Evolutionary conservation across 2,113 vertebrate genomes (phyloP).

Genomic region (Athene cunicularia): DNA sequence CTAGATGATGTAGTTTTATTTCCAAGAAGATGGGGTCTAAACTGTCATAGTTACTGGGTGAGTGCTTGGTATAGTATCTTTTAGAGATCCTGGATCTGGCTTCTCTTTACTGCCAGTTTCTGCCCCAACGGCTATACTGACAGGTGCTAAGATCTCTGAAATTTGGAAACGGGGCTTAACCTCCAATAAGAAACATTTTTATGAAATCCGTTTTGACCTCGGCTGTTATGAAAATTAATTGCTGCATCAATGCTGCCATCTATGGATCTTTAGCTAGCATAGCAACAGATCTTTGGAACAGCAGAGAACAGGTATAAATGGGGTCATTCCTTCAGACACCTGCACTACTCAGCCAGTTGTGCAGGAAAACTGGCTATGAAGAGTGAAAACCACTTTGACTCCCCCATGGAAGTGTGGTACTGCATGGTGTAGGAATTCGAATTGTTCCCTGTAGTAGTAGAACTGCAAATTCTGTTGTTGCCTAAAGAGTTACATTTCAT

Average conservation of each 20-base stretch:
- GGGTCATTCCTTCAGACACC: neutral
- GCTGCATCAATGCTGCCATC: conserved; percentile 57
- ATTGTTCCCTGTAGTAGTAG: neutral
- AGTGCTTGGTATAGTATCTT: neutral
- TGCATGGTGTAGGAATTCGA: fast-evolving
- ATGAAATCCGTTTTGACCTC: neutral
- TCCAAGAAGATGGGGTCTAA: neutral
- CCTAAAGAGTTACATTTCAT: neutral
- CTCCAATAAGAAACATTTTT: neutral
- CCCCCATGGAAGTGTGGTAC: neutral
- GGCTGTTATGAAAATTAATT: neutral
- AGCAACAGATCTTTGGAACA: neutral
- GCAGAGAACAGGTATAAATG: neutral
- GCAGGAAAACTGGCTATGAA: neutral
- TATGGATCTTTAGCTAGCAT: neutral
- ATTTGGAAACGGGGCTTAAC: neutral
- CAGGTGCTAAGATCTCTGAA: neutral
- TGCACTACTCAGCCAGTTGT: neutral
- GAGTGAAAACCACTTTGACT: neutral
- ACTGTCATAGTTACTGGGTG: neutral
- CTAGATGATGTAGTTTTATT: neutral
- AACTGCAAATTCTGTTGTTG: neutral
- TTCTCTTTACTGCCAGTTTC: neutral
- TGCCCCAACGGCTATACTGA: neutral
- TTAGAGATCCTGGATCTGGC: neutral